Conservation (phyloP, 2,888 invertebrate genomes). For the Cordilura impudica region DNA sequence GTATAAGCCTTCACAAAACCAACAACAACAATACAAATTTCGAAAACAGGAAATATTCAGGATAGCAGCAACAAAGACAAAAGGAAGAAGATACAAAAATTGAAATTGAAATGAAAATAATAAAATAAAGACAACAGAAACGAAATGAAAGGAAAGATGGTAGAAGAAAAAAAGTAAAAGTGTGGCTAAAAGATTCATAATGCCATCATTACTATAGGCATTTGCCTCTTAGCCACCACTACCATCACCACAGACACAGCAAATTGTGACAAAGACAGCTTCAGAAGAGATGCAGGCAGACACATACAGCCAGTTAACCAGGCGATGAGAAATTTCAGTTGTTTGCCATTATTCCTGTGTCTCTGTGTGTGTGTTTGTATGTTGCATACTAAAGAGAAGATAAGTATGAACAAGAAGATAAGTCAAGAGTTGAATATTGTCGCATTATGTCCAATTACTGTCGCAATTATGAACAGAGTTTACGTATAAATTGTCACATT, state of each 20-base stretch:
- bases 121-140: slow-evolving; percentile 4
- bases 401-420: slow-evolving; percentile 9
- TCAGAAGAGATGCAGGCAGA: too few species aligned
- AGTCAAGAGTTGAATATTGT: slow-evolving; percentile 69
- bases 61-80: slow-evolving; percentile 19
- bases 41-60: slow-evolving; percentile 24
- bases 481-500: slow-evolving; percentile 71
- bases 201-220: slow-evolving; percentile 37
- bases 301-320: background rate
- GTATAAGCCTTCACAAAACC: background rate
- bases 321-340: background rate
- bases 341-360: background rate
- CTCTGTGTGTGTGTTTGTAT: background rate
- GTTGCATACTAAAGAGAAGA: background rate
- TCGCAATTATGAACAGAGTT: slow-evolving; percentile 75
- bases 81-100: slow-evolving; percentile 20
- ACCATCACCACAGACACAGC: background rate
- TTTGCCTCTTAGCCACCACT: slow-evolving; percentile 15
- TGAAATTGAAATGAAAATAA: slow-evolving; percentile 22
- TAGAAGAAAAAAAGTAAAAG: slow-evolving; percentile 25
- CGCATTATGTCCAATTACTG: slow-evolving; percentile 77
- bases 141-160: background rate
- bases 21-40: background rate
- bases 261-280: background rate
- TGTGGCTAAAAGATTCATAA: slow-evolving; percentile 28